Conservation (phyloP, 2,888 invertebrate species). For the Argyra leucocephala region DNA sequence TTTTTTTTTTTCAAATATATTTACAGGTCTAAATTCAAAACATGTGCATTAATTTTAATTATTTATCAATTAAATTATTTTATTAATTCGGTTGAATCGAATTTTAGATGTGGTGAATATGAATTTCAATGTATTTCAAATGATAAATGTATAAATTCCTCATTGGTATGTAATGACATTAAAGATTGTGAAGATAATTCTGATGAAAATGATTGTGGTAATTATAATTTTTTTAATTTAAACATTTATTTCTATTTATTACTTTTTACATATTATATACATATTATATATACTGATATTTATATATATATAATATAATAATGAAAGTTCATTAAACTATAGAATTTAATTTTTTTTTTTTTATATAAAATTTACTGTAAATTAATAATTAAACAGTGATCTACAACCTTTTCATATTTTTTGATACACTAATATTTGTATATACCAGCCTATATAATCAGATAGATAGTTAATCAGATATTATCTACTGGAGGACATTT, state of each 20-base stretch:
- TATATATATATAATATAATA: not conserved
- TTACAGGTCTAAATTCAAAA: not conserved
- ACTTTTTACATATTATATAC: too few relatives aligned
- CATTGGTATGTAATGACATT: slow-evolving; percentile 38
- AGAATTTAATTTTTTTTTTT: too few relatives aligned
- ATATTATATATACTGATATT: too few relatives aligned
- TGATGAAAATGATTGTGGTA: slow-evolving; percentile 41
- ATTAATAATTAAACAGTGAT: too few relatives aligned
- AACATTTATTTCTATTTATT: too few relatives aligned
- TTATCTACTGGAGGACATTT: too few relatives aligned
- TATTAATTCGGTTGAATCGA: not conserved
- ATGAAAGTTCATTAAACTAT: not conserved
- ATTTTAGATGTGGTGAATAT: not conserved
- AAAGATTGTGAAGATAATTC: slow-evolving; percentile 37
- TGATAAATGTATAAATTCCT: slow-evolving; percentile 36
- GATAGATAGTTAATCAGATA: too few relatives aligned
- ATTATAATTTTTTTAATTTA: slow-evolving; percentile 15
- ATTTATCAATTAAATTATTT: not conserved
- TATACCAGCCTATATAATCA: too few relatives aligned
- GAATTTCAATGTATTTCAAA: slow-evolving; percentile 28
- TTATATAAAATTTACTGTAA: too few relatives aligned
- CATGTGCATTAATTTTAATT: slow-evolving; percentile 5
- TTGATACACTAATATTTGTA: too few relatives aligned
- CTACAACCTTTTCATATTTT: too few relatives aligned
- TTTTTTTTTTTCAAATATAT: too few relatives aligned